Evolutionary conservation across 2,113 vertebrate species (phyloP), one percentile per base, ranked within the genome.

Genomic region (Pseudorectes ferrugineus): DNA sequence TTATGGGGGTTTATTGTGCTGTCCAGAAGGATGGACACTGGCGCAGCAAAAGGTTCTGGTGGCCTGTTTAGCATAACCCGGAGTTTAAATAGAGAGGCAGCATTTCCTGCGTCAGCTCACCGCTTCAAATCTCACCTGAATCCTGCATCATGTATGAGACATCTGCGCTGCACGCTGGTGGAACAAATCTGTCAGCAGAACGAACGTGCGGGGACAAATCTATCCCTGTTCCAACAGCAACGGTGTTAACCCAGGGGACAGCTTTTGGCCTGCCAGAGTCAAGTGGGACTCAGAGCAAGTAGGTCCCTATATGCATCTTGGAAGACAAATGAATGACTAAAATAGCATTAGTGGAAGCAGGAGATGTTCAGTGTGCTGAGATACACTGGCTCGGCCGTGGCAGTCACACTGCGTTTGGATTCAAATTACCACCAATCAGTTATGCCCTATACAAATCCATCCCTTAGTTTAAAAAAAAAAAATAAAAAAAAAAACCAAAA

Each of bases 101-200:
- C 42, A 42, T 86, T 95, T 71, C 59, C 88, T 90, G 31, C 1
- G 1, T 85, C 38, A 19, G 78, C 88, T 96, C 72, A 35, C 33
- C 3, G n/a, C 95, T 88, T 81, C 88, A 76, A 59, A 86, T 96
- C 93, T 90, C 92, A 96, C 94, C 90, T 96, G 95, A 86, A 35
- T 96, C 82, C 79, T 96, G 95, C 95, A 95, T 96, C 93, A 86
- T 93, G 85, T 45, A 89, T 92, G 93, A 96, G 90, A 93, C 96
- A 97, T 93, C 95, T 97, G 96, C 3, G 4, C 77, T 85, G 85
- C 93, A 88, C 1, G 2, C 86, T 80, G 90, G 31, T 92, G 87
- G 93, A 97, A 97, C 94, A 96, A 95, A 96, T 96, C 92, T 74
- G 77, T 89, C 95, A 95, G 93, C 82, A 93, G 70, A 88, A 96